These are phyloP conservation scores for Panagrolaimus sp. DNA, from an alignment of 1,140 invertebrate genomes.

Conservation along the genomic window DNA sequence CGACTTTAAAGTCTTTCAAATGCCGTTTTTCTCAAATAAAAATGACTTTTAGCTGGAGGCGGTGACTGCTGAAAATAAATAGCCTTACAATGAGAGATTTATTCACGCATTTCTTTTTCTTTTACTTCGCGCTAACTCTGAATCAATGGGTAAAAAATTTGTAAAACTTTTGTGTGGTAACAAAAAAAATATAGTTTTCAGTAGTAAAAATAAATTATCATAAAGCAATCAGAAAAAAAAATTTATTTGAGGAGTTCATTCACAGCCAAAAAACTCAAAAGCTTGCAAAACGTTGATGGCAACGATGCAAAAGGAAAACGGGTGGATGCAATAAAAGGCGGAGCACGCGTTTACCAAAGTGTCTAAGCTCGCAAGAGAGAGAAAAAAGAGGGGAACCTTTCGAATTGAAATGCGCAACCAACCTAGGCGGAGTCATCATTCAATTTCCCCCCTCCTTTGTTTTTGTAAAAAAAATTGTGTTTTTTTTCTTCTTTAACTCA, in stretches of 20 bases:
- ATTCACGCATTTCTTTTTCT: neutral
- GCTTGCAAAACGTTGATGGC: too few species aligned
- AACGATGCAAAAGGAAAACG: neutral
- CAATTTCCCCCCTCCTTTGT: neutral
- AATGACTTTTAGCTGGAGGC: neutral
- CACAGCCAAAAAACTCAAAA: too few species aligned
- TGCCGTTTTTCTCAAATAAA: constrained; percentile 10
- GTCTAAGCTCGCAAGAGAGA: neutral
- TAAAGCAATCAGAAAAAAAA: too few species aligned
- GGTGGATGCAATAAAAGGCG: constrained; percentile 12
- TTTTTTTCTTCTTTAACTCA: too few species aligned
- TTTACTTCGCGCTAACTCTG: too few species aligned
- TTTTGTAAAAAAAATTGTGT: too few species aligned
- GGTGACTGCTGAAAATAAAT: constrained; percentile 10
- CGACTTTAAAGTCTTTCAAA: neutral
- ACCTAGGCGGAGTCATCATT: constrained; percentile 1
- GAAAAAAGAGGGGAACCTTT: neutral
- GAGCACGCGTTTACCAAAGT: neutral
- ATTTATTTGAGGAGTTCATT: too few species aligned
- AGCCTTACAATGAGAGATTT: constrained; percentile 6
- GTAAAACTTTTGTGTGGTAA: too few species aligned
- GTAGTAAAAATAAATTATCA: too few species aligned
- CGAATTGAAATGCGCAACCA: constrained; percentile 12
- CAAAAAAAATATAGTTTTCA: too few species aligned
- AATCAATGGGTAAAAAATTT: too few species aligned